phyloP scores from a whole-genome alignment of 2,113 vertebrate species.

The Hemiprocne comata region DNA sequence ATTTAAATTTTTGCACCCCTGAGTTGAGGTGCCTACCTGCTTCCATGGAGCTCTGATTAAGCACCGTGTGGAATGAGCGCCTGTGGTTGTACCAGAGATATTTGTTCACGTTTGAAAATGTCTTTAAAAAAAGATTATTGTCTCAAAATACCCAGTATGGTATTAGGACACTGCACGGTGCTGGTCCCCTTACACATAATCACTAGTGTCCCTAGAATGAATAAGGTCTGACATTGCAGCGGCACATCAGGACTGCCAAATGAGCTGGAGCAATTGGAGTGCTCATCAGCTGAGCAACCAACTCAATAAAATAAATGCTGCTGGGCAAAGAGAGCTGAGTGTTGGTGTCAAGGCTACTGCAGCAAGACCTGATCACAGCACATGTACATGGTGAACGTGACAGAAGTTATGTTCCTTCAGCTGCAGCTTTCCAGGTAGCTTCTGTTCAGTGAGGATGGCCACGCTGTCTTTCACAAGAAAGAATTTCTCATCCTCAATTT shows the following conservation, averaged over 20 bases:
- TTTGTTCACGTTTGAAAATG: background rate
- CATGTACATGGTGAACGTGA: accelerated
- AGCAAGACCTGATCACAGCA: background rate
- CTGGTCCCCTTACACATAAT: background rate
- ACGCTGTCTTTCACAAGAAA: background rate
- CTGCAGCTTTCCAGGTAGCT: background rate
- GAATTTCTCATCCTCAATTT: background rate
- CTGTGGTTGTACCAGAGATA: background rate
- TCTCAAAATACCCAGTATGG: background rate
- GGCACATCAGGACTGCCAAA: background rate
- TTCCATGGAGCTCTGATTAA: background rate
- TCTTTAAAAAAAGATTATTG: background rate
- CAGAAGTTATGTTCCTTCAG: background rate
- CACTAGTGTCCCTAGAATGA: background rate
- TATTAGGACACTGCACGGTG: background rate
- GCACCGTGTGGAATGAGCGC: background rate
- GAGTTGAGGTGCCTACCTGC: background rate
- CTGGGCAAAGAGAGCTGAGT: background rate
- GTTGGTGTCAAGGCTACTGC: background rate
- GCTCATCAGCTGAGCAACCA: background rate
- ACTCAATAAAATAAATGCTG: background rate
- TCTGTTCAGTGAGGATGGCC: background rate
- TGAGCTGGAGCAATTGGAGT: background rate
- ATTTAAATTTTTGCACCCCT: background rate
- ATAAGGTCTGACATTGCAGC: background rate